phyloP scores from a whole-genome alignment of 2,797 vertebrate genomes.

The Heterohyrax brucei region DNA sequence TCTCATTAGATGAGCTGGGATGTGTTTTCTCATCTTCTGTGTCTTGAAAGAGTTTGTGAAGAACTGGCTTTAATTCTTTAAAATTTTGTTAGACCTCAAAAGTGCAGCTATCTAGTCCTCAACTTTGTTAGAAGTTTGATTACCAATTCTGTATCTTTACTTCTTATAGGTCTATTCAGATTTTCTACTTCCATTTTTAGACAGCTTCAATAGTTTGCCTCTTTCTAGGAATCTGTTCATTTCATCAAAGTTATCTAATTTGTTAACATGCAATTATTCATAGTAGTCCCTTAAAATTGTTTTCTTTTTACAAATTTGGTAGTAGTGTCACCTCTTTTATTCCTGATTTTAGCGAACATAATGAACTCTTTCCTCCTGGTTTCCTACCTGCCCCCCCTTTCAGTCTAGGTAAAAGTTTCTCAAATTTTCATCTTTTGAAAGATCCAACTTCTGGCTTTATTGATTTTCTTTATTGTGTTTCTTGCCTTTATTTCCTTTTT shows the following conservation, averaged over 20 bases:
- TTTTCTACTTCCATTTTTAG: background rate
- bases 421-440: background rate
- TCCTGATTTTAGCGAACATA: background rate
- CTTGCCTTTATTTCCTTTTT: too few relatives aligned
- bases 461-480: too few relatives aligned
- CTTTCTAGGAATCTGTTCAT: constrained; percentile 23
- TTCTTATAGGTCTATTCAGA: too few relatives aligned
- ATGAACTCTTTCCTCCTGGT: background rate
- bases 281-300: constrained; percentile 1
- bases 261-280: background rate
- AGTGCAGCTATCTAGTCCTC: background rate
- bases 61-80: constrained; percentile 10
- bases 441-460: too few relatives aligned
- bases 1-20: background rate
- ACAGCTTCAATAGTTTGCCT: background rate
- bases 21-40: background rate
- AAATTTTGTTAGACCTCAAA: background rate
- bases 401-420: background rate
- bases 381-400: background rate
- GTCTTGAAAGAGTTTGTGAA: background rate
- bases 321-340: background rate
- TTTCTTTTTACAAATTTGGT: background rate
- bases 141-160: too few relatives aligned
- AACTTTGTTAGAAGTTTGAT: background rate
- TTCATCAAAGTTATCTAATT: background rate